Percentiles rank a stretch among this genome's conserved stretches.
These are phyloP conservation scores for Noctilio leporinus DNA, from an alignment of 2,113 vertebrate genomes.

Conservation along the genomic window DNA sequence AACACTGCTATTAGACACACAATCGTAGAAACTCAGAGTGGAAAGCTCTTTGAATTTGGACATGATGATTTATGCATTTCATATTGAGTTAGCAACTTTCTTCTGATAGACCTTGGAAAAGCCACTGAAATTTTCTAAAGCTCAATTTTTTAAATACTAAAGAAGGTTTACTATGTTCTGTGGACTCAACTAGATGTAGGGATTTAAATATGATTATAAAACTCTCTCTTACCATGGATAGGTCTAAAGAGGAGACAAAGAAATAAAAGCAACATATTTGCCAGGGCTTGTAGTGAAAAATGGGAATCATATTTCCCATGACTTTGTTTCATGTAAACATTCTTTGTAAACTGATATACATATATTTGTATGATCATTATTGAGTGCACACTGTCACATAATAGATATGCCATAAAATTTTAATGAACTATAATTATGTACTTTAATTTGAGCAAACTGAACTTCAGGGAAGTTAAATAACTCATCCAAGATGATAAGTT, in stretches of 20 bases:
- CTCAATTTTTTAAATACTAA: background rate
- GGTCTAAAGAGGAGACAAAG: background rate
- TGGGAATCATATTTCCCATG: background rate
- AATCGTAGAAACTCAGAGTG: background rate
- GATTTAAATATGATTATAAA: background rate
- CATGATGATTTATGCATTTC: background rate
- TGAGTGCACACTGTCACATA: background rate
- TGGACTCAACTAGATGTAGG: background rate
- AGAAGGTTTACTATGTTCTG: background rate
- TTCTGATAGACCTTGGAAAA: background rate
- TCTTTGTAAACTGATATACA: background rate
- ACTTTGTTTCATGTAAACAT: background rate
- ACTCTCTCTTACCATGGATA: background rate
- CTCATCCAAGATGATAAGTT: background rate
- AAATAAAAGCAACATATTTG: background rate
- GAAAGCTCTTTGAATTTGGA: background rate
- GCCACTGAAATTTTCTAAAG: background rate
- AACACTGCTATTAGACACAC: background rate
- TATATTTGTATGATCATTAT: background rate
- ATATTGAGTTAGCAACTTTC: background rate
- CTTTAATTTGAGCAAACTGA: background rate
- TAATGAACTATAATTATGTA: background rate
- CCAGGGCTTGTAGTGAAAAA: background rate
- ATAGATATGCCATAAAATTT: background rate
- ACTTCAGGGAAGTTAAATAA: background rate